Base-by-base conservation (phyloP, 2,113 vertebrate species). In the Chaenocephalus aceratus region DNA sequence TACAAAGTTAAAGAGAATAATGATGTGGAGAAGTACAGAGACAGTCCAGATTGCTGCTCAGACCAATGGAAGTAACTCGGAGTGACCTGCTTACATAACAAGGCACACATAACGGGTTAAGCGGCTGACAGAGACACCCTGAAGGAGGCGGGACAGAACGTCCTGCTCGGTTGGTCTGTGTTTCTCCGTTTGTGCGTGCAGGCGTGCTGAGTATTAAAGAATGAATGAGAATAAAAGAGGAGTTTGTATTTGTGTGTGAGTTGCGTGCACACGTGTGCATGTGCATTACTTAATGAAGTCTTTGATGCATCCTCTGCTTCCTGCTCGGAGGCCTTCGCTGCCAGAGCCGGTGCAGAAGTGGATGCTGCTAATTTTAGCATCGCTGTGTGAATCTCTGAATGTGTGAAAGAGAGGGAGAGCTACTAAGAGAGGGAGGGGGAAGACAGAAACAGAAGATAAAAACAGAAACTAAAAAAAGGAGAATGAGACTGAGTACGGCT, bases 351-450 rank as follows among this genome's bases (percentile, higher is more conserved):
- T 85, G 82, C 78, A 88, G 75, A 84, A 91, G 91, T 69, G 84
- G 87, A 80, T 88, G 85, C 77, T 76, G 84, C 91, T 94, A 93
- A 92, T 87, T 92, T 89, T 93, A 93, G 89, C 79, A 73, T 84
- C 79, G 81, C 67, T 86, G 79, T 89, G 83, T 77, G 78, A 83
- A 87, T 88, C 66, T 86, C 49, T 89, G 67, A 86, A 30, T 30
- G 36, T 5, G 64, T 13, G n/a, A 41, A 72, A 75, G 44, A 54
- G 56, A 57, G 45, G 18, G 58, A 69, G 56, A 41, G 51, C 0
- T 7, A 61, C 18, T 21, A 53, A 75, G 69, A 41, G 71, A 63
- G 51, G 75, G 14, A 57, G 76, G 44, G 23, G 21, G 21, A 81
- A 77, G 44, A 68, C 57, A 57, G 63, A 26, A 26, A 68, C 15